Evolutionary conservation across 1,140 invertebrate genomes (phyloP), one percentile per base, ranked within the genome.

Genomic region (Dendroctonus valens): DNA sequence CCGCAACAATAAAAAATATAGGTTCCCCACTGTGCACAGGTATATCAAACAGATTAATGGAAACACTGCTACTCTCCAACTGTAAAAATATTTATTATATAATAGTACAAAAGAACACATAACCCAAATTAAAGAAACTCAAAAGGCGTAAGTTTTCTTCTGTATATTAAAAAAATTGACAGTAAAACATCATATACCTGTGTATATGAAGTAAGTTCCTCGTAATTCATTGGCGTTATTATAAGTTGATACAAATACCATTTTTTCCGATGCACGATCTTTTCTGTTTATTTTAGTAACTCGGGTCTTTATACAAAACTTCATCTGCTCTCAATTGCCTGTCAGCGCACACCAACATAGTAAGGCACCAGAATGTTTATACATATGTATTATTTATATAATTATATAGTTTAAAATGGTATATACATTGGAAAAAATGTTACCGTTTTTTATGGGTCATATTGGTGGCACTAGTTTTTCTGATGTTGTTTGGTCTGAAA

Each of bases 81-180:
- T 63, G 61, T 63, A 63, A 63, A 63, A 63, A 63, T 63, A 63
- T 63, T 63, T 63, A 63, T 63, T 63, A 41, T 63, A 61, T 62
- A 62, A 60, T 60, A 62, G 61, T 63, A 63, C 61, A 63, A 63
- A 63, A 59, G 48, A 66, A 59, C 57, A 59, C 57, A 59, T 58
- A 59, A 63, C 61, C 44, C 44, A 52, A 63, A 63, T 39, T 54
- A 69, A 69, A 61, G 52, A 70, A 54, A 59, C 69, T 38, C 50
- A 46, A 12, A 39, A 52, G 68, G 69, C 61, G 68, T 65, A 72
- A 73, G 72, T 69, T 75, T 74, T 72, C 64, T 52, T 53, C 44
- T 70, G 72, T 75, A 76, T 76, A 75, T 75, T 76, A 73, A 76
- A 76, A 75, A 76, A 76, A 76, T 76, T 76, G 75, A 75, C 74